Conservation (phyloP, 1,140 invertebrate genomes). For the Nautilus pompilius region DNA sequence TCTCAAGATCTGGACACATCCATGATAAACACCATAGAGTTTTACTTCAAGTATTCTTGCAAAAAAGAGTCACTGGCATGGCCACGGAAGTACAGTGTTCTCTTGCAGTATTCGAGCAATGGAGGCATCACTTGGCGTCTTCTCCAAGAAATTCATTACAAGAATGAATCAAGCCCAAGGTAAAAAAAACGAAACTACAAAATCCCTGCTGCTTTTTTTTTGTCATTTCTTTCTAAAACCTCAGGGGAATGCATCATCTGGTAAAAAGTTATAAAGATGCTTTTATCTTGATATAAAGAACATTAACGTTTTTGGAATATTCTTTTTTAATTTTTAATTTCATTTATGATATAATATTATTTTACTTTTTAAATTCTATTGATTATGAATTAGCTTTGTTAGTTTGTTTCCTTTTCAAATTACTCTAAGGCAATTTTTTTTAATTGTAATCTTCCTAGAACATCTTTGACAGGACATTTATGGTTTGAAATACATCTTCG, state of each 20-base stretch:
- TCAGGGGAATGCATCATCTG: background rate
- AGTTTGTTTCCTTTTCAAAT: no score
- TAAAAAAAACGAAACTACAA: constrained; percentile 22
- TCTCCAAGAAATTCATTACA: constrained; percentile 53
- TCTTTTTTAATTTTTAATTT: no score
- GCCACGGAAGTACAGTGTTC: constrained; percentile 48
- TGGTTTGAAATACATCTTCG: no score
- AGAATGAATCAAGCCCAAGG: constrained; percentile 36
- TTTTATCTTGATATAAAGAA: no score
- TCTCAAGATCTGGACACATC: constrained; percentile 56
- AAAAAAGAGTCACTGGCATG: constrained; percentile 29
- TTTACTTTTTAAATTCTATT: no score
- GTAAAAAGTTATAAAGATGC: background rate
- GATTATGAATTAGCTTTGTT: no score
- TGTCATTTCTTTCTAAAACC: background rate
- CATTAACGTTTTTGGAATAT: no score
- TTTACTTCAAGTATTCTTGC: constrained; percentile 54
- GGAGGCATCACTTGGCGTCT: constrained; percentile 58
- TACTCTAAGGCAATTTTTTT: no score
- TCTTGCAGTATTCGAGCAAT: constrained; percentile 57
- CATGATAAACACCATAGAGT: constrained; percentile 53
- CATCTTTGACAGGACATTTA: no score
- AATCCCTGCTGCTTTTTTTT: constrained; percentile 1
- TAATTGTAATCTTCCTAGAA: no score
- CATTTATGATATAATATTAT: background rate